phyloP scores from a whole-genome alignment of 2,797 vertebrate species.

The Artibeus lituratus region DNA sequence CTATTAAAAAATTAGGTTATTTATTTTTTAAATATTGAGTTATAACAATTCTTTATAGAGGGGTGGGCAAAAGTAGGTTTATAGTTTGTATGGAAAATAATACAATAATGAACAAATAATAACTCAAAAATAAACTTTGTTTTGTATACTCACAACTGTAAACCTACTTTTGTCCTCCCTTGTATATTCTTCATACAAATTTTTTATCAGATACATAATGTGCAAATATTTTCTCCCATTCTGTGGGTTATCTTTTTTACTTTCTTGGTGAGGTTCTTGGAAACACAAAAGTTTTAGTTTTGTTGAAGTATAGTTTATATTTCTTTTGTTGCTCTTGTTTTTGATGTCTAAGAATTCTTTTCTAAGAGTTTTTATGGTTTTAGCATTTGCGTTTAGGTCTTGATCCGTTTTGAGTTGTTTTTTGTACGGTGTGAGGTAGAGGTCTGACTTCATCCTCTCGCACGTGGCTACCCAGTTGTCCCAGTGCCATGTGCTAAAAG shows the following conservation, averaged over 20 bases:
- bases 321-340: background rate
- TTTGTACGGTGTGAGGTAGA: background rate
- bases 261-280: background rate
- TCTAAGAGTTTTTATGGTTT: background rate
- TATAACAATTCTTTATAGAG: background rate
- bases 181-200: background rate
- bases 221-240: background rate
- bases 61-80: background rate
- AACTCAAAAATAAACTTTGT: background rate
- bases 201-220: background rate
- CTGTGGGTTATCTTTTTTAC: background rate
- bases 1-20: background rate
- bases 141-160: background rate
- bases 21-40: background rate
- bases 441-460: background rate
- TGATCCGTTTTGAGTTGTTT: background rate
- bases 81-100: background rate
- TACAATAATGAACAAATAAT: background rate
- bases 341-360: background rate
- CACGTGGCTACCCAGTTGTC: background rate
- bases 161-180: background rate
- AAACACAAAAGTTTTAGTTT: background rate
- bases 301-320: background rate
- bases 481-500: background rate
- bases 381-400: background rate